phyloP scores from a whole-genome alignment of 2,113 vertebrate species.

The Bolborhynchus lineola region DNA sequence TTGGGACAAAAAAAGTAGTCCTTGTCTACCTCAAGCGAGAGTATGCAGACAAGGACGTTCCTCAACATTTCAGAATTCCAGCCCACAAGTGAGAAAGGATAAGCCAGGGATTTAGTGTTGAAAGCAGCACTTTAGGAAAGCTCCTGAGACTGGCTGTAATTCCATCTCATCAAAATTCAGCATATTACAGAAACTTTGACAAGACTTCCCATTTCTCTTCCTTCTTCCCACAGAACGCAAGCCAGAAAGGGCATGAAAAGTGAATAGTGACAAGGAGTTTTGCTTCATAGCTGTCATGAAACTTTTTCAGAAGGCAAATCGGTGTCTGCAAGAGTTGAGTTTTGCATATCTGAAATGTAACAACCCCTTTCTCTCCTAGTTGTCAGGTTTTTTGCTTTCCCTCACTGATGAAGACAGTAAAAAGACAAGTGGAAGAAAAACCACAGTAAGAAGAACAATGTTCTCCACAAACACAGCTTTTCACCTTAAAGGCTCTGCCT shows the following conservation, averaged over 20 bases:
- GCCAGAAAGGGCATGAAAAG: neutral
- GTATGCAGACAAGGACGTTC: neutral
- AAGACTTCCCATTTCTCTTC: neutral
- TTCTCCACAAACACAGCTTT: neutral
- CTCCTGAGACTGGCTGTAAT: rapidly evolving
- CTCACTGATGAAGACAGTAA: neutral
- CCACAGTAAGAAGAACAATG: neutral
- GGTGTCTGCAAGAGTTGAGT: neutral
- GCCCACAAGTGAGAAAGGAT: neutral
- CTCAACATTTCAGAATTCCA: neutral
- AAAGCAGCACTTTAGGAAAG: neutral
- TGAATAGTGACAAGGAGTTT: neutral
- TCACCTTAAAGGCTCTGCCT: neutral
- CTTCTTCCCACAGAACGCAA: neutral
- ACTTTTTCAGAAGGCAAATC: neutral
- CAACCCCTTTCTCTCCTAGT: neutral
- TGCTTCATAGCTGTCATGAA: neutral
- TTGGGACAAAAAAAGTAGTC: neutral
- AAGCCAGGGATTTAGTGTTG: neutral
- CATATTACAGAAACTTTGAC: neutral
- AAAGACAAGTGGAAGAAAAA: neutral
- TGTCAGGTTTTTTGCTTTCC: neutral
- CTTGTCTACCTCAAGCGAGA: neutral
- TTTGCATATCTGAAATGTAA: neutral
- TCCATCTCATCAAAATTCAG: neutral